These are phyloP conservation scores for Platycnemis pennipes DNA, from an alignment of 2,888 invertebrate genomes.

Conservation along the genomic window DNA sequence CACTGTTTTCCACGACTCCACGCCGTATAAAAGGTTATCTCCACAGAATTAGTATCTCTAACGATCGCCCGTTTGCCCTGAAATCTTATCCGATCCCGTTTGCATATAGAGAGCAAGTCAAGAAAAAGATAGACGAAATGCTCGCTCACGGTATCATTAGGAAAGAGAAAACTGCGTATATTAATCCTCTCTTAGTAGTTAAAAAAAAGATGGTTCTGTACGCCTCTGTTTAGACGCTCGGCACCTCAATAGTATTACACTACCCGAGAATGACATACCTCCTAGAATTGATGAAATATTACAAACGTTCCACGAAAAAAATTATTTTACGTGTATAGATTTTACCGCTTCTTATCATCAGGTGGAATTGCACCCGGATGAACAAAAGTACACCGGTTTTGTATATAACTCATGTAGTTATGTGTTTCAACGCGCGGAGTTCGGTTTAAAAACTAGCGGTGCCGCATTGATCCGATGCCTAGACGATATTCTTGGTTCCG, in stretches of 20 bases:
- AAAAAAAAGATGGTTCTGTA: background rate
- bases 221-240: background rate
- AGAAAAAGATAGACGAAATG: background rate
- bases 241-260: background rate
- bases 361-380: background rate
- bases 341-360: background rate
- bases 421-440: background rate
- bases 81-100: too few species aligned
- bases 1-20: background rate
- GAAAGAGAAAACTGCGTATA: background rate
- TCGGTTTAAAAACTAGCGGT: conserved; percentile 8
- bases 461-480: background rate
- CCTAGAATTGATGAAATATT: conserved; percentile 5
- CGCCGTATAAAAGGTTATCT: background rate
- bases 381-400: background rate
- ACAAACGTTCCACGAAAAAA: background rate
- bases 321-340: background rate
- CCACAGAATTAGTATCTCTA: background rate
- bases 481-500: background rate
- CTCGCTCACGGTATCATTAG: background rate
- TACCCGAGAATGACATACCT: background rate
- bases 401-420: background rate
- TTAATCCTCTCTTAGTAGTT: background rate
- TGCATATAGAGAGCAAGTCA: background rate
- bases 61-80: too few species aligned